Base-by-base conservation (phyloP, 2,888 invertebrate species). In the Stenotaenia linearis region DNA sequence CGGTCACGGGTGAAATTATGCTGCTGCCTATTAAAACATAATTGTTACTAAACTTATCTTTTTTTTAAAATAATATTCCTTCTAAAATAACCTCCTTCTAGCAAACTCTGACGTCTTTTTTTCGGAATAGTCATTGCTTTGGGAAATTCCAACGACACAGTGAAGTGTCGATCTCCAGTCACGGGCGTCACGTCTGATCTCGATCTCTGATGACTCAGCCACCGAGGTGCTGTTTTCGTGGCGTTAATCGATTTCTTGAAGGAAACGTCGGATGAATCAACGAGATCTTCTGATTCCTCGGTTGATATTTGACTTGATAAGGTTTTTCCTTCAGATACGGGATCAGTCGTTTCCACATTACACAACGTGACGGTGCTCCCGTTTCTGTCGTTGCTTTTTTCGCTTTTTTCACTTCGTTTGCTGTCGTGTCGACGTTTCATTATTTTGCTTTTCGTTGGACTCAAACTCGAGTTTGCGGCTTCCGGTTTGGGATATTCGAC, bases 11-110 rank as follows among this genome's bases (percentile, higher is more conserved):
- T 28, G 37, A 23, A 50, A 79, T 35, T n/a, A 28, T 50, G 25
- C 45, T 25, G 25, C 79, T 80, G 23, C 81, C 79, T 78, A 80
- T 79, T n/a, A 80, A 77, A 15, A 79, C 78, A 80, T 25, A 69
- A 35, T 45, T n/a, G n/a, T n/a, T n/a, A n/a, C n/a, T n/a, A n/a
- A n/a, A n/a, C n/a, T n/a, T n/a, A n/a, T n/a, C n/a, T n/a, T n/a
- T n/a, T n/a, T n/a, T n/a, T n/a, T n/a, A n/a, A n/a, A n/a, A n/a
- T n/a, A n/a, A n/a, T n/a, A n/a, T n/a, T n/a, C n/a, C n/a, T n/a
- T n/a, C n/a, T n/a, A n/a, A n/a, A n/a, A n/a, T n/a, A n/a, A 77
- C 79, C 79, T 75, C 75, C 79, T 75, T 79, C 79, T 15, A 79
- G 32, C 25, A 79, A 79, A 28, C 79, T 79, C 25, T 28, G 21